Conservation (phyloP, 2,113 vertebrate species). For the Plestiodon gilberti region DNA sequence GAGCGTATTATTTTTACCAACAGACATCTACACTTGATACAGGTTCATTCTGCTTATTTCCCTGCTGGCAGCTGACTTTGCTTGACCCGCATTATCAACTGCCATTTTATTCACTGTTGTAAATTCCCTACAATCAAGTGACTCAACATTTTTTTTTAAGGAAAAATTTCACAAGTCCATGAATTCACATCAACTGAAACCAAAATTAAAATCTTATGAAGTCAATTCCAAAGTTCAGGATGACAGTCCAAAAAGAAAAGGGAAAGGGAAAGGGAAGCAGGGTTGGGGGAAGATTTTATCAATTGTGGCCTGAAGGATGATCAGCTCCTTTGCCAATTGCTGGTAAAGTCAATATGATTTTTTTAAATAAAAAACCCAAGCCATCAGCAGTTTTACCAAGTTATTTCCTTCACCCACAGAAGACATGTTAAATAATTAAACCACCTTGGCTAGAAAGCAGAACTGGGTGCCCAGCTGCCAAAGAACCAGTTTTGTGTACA, state of each 20-base stretch:
- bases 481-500: conserved; percentile 14
- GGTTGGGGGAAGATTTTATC: not conserved
- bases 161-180: conserved; percentile 6
- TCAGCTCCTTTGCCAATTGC: not conserved
- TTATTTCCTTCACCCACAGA: conserved; percentile 6
- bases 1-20: not conserved
- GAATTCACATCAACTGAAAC: conserved; percentile 9
- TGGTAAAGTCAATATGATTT: conserved; percentile 3
- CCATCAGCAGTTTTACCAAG: conserved; percentile 30
- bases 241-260: not conserved
- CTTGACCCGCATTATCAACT: not conserved
- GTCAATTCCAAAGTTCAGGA: not conserved
- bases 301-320: not conserved
- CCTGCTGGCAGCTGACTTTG: not conserved
- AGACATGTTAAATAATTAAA: conserved; percentile 20
- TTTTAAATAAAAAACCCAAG: conserved; percentile 14
- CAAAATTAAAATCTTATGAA: not conserved
- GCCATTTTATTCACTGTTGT: not conserved
- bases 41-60: not conserved
- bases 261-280: conserved; percentile 1
- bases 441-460: conserved; percentile 50
- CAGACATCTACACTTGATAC: not conserved
- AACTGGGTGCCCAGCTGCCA: not conserved
- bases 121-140: conserved; percentile 22
- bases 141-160: conserved; percentile 12